A percentile compares a stretch with the other conserved stretches of the same genome.
Conservation (phyloP, 2,113 vertebrate species). For the Cynopterus brachyotis region DNA sequence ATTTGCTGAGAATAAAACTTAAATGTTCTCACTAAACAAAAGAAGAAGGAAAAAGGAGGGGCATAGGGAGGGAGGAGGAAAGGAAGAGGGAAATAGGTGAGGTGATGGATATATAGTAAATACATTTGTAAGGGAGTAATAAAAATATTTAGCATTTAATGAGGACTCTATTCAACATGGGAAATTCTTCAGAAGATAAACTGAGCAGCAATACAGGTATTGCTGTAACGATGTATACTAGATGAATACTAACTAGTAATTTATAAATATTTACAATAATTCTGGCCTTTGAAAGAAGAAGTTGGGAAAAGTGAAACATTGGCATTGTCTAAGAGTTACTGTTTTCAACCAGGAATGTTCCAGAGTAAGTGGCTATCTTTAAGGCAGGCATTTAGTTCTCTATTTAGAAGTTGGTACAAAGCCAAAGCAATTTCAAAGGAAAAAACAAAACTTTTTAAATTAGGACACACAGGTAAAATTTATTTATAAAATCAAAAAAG, state of each 20-base stretch:
- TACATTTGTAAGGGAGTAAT: neutral
- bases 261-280: slow-evolving; percentile 21
- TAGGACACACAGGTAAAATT: slow-evolving; percentile 10
- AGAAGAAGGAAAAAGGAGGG: no score
- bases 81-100: neutral
- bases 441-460: slow-evolving; percentile 50
- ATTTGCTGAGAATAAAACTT: neutral
- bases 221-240: neutral
- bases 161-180: neutral
- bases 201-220: neutral
- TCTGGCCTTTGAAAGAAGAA: neutral
- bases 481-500: slow-evolving; percentile 25
- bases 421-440: slow-evolving; percentile 17
- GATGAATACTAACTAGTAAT: neutral
- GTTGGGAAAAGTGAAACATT: neutral
- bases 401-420: neutral
- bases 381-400: neutral
- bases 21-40: neutral
- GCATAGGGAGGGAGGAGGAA: no score
- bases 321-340: neutral
- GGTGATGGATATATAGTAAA: neutral
- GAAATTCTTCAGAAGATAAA: neutral
- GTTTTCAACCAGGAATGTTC: neutral
- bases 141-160: neutral
- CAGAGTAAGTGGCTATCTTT: neutral